Evolutionary conservation across 2,888 invertebrate species (phyloP).

Genomic region (Tineola bisselliella): DNA sequence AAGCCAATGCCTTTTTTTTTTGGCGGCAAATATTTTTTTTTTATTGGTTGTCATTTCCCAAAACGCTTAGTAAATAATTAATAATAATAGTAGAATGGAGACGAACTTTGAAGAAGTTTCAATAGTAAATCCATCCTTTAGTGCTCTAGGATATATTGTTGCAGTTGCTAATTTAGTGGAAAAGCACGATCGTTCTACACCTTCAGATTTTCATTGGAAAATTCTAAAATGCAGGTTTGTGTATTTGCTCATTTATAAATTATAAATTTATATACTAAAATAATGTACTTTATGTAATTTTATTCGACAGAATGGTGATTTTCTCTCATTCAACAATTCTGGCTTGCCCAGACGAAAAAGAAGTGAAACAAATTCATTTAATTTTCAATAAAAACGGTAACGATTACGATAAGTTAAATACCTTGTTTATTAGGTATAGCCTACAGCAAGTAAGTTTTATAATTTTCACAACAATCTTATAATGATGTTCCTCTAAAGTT

Average conservation of each 20-base stretch:
- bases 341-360: constrained; percentile 48
- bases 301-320: constrained; percentile 48
- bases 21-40: no score
- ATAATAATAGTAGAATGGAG: not conserved
- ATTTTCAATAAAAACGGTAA: constrained; percentile 44
- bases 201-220: constrained; percentile 60
- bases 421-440: constrained; percentile 46
- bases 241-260: not conserved
- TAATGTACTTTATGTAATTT: no score
- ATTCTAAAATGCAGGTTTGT: constrained; percentile 52
- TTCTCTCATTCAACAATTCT: constrained; percentile 51
- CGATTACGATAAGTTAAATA: constrained; percentile 44
- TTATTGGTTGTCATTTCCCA: no score
- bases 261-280: not conserved
- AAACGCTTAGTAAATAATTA: not conserved
- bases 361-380: constrained; percentile 46
- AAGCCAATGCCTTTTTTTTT: no score
- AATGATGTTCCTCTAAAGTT: no score
- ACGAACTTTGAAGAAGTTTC: constrained; percentile 1
- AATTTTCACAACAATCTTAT: no score
- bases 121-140: constrained; percentile 12
- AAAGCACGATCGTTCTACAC: constrained; percentile 56
- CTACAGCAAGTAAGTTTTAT: constrained; percentile 38
- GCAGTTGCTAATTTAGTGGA: constrained; percentile 46
- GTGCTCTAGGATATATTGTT: constrained; percentile 37